Percentiles rank a stretch among this genome's conserved stretches.
phyloP scores from a whole-genome alignment of 1,140 invertebrate genomes.

The Phthorimaea operculella region DNA sequence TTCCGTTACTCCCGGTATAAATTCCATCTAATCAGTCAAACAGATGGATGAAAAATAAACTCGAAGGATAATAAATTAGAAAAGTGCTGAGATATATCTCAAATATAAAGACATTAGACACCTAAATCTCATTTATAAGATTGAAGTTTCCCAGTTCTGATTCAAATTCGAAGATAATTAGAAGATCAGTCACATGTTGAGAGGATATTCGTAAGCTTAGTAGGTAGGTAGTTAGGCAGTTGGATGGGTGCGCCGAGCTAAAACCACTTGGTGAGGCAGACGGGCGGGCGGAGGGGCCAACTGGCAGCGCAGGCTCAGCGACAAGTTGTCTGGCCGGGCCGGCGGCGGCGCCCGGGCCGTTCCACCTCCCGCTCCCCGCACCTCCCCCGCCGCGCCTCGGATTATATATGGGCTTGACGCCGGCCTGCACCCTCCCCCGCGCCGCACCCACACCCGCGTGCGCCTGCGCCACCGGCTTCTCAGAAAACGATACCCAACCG shows the following conservation, averaged over 20 bases:
- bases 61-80: too few species aligned
- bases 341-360: slow-evolving; percentile 37
- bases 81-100: too few species aligned
- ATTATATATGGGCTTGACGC: slow-evolving; percentile 75
- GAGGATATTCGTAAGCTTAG: too few species aligned
- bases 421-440: slow-evolving; percentile 37
- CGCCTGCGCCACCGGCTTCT: slow-evolving; percentile 49
- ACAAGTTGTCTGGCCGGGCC: slow-evolving; percentile 55
- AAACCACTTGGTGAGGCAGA: slow-evolving; percentile 21
- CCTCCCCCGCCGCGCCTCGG: slow-evolving; percentile 63
- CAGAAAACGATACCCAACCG: slow-evolving; percentile 49
- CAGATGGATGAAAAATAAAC: too few species aligned
- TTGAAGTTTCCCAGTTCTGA: too few species aligned
- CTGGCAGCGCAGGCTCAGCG: slow-evolving; percentile 30
- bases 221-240: slow-evolving; percentile 15
- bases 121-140: too few species aligned
- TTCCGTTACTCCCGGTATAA: too few species aligned
- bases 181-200: too few species aligned
- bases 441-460: slow-evolving; percentile 29
- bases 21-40: too few species aligned
- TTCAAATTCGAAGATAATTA: too few species aligned
- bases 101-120: too few species aligned
- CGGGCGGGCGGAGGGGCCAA: slow-evolving; percentile 18
- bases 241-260: slow-evolving; percentile 37
- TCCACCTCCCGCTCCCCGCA: slow-evolving; percentile 28